Percentiles rank a stretch among this genome's conserved stretches.
These are phyloP conservation scores for Barbus barbus DNA, from an alignment of 2,113 vertebrate species.

Conservation along the genomic window DNA sequence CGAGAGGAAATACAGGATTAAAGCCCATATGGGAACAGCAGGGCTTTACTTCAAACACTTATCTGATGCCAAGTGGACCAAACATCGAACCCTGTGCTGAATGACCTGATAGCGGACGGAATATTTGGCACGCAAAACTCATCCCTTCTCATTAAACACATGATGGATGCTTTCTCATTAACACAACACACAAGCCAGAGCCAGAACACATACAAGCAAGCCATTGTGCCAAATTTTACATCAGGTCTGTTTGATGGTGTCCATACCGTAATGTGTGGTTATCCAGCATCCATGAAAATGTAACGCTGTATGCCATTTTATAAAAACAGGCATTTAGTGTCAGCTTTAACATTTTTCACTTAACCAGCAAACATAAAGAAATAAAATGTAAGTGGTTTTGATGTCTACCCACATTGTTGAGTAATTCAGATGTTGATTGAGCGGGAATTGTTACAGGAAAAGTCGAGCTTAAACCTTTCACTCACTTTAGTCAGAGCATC, in stretches of 20 bases:
- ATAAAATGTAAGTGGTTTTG: background rate
- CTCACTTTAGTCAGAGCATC: slow-evolving; percentile 62
- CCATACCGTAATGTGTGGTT: background rate
- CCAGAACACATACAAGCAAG: background rate
- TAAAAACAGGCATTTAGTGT: background rate
- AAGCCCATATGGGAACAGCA: background rate
- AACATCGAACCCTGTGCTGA: background rate
- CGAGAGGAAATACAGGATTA: background rate
- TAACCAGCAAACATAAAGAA: background rate
- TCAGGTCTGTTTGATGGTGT: background rate
- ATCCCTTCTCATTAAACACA: background rate
- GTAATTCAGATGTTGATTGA: no score
- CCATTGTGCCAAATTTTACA: background rate
- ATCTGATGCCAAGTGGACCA: slow-evolving; percentile 8
- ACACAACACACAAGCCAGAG: background rate
- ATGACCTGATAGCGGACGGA: background rate
- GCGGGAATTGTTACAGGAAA: no score
- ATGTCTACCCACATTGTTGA: background rate
- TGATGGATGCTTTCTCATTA: slow-evolving; percentile 17
- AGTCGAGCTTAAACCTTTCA: background rate
- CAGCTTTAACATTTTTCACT: background rate
- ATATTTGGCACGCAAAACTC: slow-evolving; percentile 22
- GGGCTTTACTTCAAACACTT: background rate
- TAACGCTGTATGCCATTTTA: background rate
- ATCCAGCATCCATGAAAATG: background rate